These are phyloP conservation scores for Cotesia chilonis DNA, from an alignment of 1,140 invertebrate species.

Conservation along the genomic window DNA sequence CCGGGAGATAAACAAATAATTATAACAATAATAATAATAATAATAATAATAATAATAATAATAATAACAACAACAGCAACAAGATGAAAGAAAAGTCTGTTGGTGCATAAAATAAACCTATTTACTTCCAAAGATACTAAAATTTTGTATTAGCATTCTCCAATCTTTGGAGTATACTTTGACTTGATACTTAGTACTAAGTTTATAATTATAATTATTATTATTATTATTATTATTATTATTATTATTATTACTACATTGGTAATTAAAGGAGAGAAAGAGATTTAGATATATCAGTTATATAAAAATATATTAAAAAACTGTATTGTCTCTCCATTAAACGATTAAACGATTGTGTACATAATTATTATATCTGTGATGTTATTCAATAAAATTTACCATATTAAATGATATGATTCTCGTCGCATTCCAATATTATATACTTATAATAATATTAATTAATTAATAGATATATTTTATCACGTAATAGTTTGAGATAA, in stretches of 20 bases:
- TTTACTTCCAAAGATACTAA: conserved; percentile 42
- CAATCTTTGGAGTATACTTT: conserved; percentile 46
- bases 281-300: neutral
- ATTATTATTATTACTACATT: conserved; percentile 20
- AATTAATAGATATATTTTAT: conserved; percentile 6
- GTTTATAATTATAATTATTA: conserved; percentile 53
- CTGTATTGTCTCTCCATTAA: conserved; percentile 14
- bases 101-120: conserved; percentile 21
- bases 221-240: conserved; percentile 5
- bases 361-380: conserved; percentile 64
- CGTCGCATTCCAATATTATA: conserved; percentile 25
- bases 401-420: conserved; percentile 50
- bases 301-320: neutral
- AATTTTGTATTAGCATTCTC: conserved; percentile 45
- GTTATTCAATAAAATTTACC: conserved; percentile 63
- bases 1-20: neutral
- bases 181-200: conserved; percentile 54
- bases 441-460: conserved; percentile 29
- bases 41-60: neutral
- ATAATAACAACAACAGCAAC: neutral
- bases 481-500: too few relatives aligned
- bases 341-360: conserved; percentile 54
- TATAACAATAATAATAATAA: neutral
- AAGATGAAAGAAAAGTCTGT: neutral
- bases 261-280: neutral